Percentiles rank a stretch among this genome's conserved stretches.
Conservation (phyloP, 2,113 vertebrate genomes). For the Carassius carassius region DNA sequence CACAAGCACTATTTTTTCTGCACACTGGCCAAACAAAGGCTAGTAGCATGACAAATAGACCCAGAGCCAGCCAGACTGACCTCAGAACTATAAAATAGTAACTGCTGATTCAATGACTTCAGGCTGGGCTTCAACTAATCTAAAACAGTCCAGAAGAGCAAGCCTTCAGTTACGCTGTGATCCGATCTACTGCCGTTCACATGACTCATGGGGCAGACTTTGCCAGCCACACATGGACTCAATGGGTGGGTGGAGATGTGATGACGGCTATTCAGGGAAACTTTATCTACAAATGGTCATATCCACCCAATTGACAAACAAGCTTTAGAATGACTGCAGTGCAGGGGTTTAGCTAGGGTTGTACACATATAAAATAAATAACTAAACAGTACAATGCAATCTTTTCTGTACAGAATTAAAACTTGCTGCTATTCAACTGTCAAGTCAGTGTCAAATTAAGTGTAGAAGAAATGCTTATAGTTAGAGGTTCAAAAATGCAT, state of each 20-base stretch:
- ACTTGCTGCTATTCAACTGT: too few relatives aligned
- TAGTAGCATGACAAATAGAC: slow-evolving; percentile 51
- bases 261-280: neutral
- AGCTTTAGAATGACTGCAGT: neutral
- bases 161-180: slow-evolving; percentile 41
- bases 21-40: slow-evolving; percentile 66
- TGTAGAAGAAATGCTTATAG: too few relatives aligned
- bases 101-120: slow-evolving; percentile 25
- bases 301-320: slow-evolving; percentile 7
- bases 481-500: too few relatives aligned
- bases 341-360: neutral
- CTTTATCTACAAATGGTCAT: neutral
- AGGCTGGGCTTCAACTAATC: slow-evolving; percentile 68
- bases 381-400: too few relatives aligned
- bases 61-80: slow-evolving; percentile 60
- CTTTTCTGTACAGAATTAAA: too few relatives aligned
- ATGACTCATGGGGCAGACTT: slow-evolving; percentile 35
- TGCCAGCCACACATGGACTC: slow-evolving; percentile 5
- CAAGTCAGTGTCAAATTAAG: too few relatives aligned
- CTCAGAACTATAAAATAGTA: slow-evolving; percentile 69
- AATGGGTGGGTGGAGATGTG: neutral
- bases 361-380: neutral
- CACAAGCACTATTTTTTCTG: neutral
- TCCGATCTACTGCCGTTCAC: slow-evolving; percentile 54
- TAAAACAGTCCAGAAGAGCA: slow-evolving; percentile 60